Conservation (phyloP, 2,888 invertebrate genomes). For the Sphaerophoria rueppellii region DNA sequence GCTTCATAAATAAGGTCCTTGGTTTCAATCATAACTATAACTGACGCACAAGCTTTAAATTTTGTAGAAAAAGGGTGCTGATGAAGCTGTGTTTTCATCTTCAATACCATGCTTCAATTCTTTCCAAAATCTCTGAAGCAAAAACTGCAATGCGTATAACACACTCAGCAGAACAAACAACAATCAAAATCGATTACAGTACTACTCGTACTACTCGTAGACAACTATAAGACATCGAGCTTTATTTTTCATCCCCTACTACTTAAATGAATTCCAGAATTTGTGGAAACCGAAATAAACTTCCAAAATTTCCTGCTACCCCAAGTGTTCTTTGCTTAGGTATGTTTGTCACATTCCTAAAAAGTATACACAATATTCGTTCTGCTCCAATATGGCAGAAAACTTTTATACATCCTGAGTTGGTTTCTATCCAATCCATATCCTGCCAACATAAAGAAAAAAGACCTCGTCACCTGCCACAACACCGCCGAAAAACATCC, state of each 20-base stretch:
- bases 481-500: neutral
- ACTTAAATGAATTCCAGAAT: neutral
- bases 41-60: too few species aligned
- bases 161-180: too few species aligned
- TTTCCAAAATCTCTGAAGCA: too few species aligned
- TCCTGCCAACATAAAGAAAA: neutral
- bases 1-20: too few species aligned
- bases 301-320: slow-evolving; percentile 29
- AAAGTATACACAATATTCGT: slow-evolving; percentile 16
- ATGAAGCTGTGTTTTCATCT: too few species aligned
- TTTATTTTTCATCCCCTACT: neutral
- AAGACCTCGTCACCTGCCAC: neutral
- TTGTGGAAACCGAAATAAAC: neutral
- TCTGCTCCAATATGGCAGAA: neutral
- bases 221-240: too few species aligned
- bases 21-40: too few species aligned
- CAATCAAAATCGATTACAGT: too few species aligned
- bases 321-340: slow-evolving; percentile 47
- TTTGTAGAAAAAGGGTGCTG: too few species aligned
- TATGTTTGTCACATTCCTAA: slow-evolving; percentile 61
- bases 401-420: neutral
- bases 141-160: too few species aligned
- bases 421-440: neutral
- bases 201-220: too few species aligned
- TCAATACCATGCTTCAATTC: too few species aligned